These are phyloP conservation scores for Lysandra coridon DNA, from an alignment of 2,888 invertebrate genomes.

Conservation along the genomic window DNA sequence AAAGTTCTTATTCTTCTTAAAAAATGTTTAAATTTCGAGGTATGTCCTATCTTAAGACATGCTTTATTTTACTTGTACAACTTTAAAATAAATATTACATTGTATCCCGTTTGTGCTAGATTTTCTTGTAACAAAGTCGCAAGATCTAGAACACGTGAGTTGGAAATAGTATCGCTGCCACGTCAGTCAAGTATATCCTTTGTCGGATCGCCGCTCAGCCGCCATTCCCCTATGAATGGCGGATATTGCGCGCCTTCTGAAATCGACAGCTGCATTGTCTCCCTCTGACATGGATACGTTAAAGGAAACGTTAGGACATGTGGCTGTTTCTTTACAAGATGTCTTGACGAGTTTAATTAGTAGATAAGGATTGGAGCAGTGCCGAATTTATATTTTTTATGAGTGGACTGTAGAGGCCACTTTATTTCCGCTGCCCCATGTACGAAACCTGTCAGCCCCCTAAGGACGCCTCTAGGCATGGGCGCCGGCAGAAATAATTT, in stretches of 20 bases:
- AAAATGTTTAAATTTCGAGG: too few species aligned
- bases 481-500: too few species aligned
- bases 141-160: not conserved
- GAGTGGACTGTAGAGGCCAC: too few species aligned
- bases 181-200: slow-evolving; percentile 29
- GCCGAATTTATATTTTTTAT: too few species aligned
- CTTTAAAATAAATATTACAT: not conserved
- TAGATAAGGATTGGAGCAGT: not conserved
- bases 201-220: slow-evolving; percentile 17
- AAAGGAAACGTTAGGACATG: not conserved
- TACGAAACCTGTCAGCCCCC: too few species aligned
- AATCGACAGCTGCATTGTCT: slow-evolving; percentile 27
- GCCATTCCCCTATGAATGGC: slow-evolving; percentile 21
- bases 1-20: too few species aligned
- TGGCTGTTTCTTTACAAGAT: not conserved
- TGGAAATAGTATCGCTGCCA: slow-evolving; percentile 6
- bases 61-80: not conserved
- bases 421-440: too few species aligned
- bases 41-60: too few species aligned
- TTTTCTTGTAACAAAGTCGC: slow-evolving; percentile 4
- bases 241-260: slow-evolving; percentile 26
- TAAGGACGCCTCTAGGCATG: too few species aligned
- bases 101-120: not conserved
- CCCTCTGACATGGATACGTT: slow-evolving; percentile 13
- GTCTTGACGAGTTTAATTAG: not conserved